Conservation (phyloP, 1,140 invertebrate genomes). For the Pachypsylla venusta region DNA sequence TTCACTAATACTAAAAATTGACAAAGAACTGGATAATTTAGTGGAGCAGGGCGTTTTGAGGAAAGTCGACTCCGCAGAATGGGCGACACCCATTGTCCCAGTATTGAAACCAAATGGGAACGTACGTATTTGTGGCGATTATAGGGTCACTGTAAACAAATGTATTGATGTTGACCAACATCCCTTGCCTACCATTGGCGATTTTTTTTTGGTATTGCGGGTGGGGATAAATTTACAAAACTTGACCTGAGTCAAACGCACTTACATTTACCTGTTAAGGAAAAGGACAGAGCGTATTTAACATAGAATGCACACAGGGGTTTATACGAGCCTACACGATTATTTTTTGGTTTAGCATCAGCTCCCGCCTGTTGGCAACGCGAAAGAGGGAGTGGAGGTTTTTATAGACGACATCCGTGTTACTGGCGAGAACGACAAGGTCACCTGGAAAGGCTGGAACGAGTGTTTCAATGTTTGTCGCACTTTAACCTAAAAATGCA, state of each 20-base stretch:
- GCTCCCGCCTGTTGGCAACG: too few relatives aligned
- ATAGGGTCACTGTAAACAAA: constrained; percentile 32
- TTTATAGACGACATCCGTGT: too few relatives aligned
- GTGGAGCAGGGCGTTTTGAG: not conserved
- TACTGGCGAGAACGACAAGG: too few relatives aligned
- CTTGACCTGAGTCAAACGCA: constrained; percentile 28
- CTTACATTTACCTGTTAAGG: constrained; percentile 25
- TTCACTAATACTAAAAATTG: not conserved
- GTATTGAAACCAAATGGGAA: constrained; percentile 32
- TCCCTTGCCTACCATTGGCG: constrained; percentile 27
- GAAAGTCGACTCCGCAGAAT: constrained; percentile 25
- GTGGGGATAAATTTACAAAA: constrained; percentile 26
- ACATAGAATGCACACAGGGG: constrained; percentile 21
- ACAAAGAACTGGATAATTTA: not conserved
- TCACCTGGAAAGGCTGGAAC: too few relatives aligned
- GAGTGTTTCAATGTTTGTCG: too few relatives aligned
- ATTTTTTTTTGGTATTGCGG: constrained; percentile 28
- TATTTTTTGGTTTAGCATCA: constrained; percentile 10
- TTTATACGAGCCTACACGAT: not conserved
- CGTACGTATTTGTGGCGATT: constrained; percentile 36
- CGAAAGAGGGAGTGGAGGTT: too few relatives aligned
- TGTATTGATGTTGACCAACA: constrained; percentile 24
- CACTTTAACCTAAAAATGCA: too few relatives aligned
- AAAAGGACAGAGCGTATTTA: constrained; percentile 22
- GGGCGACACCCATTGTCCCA: constrained; percentile 36